Conservation (phyloP, 2,888 invertebrate genomes). For the Lepidonotus clava region DNA sequence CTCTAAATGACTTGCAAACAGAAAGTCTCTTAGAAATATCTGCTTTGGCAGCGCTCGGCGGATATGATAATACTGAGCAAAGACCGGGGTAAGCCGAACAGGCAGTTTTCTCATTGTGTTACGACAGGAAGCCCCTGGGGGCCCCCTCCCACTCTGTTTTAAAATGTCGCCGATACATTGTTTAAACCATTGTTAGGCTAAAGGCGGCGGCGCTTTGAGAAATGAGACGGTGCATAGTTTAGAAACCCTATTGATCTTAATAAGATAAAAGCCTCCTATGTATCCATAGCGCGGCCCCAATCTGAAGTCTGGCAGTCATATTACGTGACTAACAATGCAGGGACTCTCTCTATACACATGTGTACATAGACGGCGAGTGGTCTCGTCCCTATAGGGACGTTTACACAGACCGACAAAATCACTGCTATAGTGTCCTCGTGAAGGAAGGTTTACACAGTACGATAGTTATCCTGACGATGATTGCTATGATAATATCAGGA, state of each 20-base stretch:
- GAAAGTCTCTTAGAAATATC: neutral
- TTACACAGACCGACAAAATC: too few relatives aligned
- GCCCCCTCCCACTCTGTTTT: too few relatives aligned
- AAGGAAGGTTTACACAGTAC: too few relatives aligned
- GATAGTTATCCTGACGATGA: too few relatives aligned
- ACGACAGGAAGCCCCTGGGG: neutral
- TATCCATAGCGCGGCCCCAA: too few relatives aligned
- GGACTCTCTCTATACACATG: too few relatives aligned
- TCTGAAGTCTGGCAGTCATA: too few relatives aligned
- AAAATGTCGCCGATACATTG: neutral
- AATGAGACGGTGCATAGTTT: neutral
- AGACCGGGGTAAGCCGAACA: neutral
- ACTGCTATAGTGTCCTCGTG: too few relatives aligned
- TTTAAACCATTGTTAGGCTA: neutral
- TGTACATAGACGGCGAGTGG: too few relatives aligned
- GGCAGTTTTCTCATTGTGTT: conserved; percentile 2
- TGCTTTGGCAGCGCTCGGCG: neutral
- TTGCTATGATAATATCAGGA: too few relatives aligned
- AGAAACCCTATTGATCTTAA: conserved; percentile 7
- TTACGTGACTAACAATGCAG: too few relatives aligned
- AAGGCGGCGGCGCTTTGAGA: neutral
- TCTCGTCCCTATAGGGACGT: too few relatives aligned
- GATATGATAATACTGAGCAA: neutral
- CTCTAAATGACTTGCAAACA: neutral
- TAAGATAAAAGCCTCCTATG: conserved; percentile 5